A percentile compares a stretch with the other conserved stretches of the same genome.
Conservation (phyloP, 2,797 vertebrate species). For the Sciurus vulgaris region DNA sequence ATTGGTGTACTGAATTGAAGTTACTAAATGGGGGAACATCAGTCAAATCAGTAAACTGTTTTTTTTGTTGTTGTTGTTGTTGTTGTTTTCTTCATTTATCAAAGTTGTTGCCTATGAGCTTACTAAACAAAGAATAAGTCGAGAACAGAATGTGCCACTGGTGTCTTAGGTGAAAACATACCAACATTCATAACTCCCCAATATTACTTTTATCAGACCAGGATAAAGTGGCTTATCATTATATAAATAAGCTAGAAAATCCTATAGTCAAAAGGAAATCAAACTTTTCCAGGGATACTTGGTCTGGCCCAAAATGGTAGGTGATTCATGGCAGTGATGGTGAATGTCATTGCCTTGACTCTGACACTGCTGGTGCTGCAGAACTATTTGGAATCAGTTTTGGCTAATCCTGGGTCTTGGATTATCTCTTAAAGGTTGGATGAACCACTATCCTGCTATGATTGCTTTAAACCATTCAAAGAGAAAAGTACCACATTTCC, state of each 20-base stretch:
- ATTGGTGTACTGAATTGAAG: neutral
- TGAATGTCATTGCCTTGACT: neutral
- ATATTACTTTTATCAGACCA: neutral
- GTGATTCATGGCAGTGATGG: too few relatives aligned
- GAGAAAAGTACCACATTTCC: neutral
- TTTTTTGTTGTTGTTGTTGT: too few relatives aligned
- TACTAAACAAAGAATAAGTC: neutral
- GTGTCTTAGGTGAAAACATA: neutral
- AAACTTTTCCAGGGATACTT: neutral
- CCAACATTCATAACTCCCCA: neutral
- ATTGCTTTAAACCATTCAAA: neutral
- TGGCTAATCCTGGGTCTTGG: neutral
- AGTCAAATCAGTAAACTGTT: neutral
- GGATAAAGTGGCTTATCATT: neutral
- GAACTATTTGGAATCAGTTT: neutral
- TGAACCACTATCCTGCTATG: neutral
- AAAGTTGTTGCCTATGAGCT: neutral
- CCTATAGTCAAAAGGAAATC: neutral
- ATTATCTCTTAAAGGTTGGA: neutral
- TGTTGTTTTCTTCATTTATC: conserved; percentile 26
- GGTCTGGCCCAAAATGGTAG: neutral
- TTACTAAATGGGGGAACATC: neutral
- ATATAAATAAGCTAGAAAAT: conserved; percentile 16
- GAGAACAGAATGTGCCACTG: neutral
- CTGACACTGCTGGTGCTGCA: fast-evolving